A percentile compares a stretch with the other conserved stretches of the same genome.
Conservation (phyloP, 2,888 invertebrate genomes). For the Muschampia plurimacula region DNA sequence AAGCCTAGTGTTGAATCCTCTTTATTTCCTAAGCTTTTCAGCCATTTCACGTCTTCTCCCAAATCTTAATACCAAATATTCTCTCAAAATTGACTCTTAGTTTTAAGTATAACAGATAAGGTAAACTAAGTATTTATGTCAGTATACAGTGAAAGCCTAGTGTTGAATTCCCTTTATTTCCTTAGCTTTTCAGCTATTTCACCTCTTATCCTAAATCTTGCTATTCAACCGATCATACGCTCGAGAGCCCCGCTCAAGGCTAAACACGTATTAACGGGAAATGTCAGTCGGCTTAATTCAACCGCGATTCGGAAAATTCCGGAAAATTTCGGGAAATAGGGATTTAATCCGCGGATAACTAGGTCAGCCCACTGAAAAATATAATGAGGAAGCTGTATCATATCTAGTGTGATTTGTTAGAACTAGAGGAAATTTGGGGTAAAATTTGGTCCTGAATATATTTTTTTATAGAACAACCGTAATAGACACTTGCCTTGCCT, state of each 20-base stretch:
- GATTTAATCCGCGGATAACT: slow-evolving; percentile 55
- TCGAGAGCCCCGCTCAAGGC: slow-evolving; percentile 31
- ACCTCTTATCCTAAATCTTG: slow-evolving; percentile 30
- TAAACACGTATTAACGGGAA: slow-evolving; percentile 40
- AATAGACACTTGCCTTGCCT: too few species aligned
- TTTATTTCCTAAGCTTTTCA: too few species aligned
- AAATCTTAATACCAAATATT: too few species aligned
- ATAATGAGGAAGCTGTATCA: slow-evolving; percentile 35
- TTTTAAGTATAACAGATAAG: too few species aligned
- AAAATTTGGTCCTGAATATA: background rate
- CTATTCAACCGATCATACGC: slow-evolving; percentile 33
- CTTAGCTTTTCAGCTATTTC: slow-evolving; percentile 9
- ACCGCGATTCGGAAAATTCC: slow-evolving; percentile 37
- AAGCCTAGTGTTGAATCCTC: background rate
- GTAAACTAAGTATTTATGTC: too few species aligned
- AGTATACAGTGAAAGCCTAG: background rate
- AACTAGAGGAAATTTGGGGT: background rate
- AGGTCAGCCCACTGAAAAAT: slow-evolving; percentile 37
- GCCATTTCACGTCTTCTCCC: too few species aligned
- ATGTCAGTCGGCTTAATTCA: slow-evolving; percentile 40
- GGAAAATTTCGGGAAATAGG: slow-evolving; percentile 50
- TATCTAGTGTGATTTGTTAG: slow-evolving; percentile 26
- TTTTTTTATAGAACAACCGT: too few species aligned
- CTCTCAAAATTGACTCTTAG: too few species aligned
- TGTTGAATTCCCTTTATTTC: slow-evolving; percentile 8